These are phyloP conservation scores for Theonella swinhoei DNA, from an alignment of 37 sponge, comb jelly and placozoan species.

Conservation along the genomic window DNA sequence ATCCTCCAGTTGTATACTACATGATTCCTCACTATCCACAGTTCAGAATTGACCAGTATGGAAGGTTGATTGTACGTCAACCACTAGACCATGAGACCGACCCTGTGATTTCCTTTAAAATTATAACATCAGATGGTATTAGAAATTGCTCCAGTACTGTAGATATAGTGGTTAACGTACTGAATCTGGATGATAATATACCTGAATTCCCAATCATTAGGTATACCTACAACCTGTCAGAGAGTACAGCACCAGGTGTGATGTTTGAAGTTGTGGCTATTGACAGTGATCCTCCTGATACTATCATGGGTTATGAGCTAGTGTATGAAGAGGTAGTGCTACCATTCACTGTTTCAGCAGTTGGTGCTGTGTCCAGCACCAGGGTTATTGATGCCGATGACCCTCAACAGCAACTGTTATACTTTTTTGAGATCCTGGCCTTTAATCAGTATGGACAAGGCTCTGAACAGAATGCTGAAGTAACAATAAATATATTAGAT, in stretches of 20 bases:
- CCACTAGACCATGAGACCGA: conserved; percentile 54
- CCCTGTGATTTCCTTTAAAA: conserved; percentile 30
- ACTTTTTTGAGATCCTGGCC: conserved; percentile 39
- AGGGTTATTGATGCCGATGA: conserved; percentile 41
- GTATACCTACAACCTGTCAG: conserved; percentile 30
- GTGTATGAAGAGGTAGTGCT: not conserved
- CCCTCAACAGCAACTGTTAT: not conserved
- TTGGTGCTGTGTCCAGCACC: conserved; percentile 18
- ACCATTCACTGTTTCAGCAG: conserved; percentile 27
- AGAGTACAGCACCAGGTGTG: conserved; percentile 14
- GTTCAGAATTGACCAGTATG: conserved; percentile 29
- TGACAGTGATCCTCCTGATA: conserved; percentile 52
- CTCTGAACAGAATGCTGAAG: conserved; percentile 24
- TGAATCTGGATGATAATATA: conserved; percentile 60
- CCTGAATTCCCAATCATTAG: conserved; percentile 26
- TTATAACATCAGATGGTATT: conserved; percentile 50
- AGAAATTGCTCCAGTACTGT: conserved; percentile 31
- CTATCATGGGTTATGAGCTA: conserved; percentile 35
- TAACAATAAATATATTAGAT: conserved; percentile 45
- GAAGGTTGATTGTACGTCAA: conserved; percentile 24
- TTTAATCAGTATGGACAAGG: conserved; percentile 43
- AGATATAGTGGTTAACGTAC: conserved; percentile 35
- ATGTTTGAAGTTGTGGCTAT: conserved; percentile 52
- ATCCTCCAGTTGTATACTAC: conserved; percentile 25
- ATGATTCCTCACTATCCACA: conserved; percentile 23